Percentiles rank a stretch among this genome's conserved stretches.
phyloP scores from a whole-genome alignment of 2,888 invertebrate species.

The Lasius fuliginosus region DNA sequence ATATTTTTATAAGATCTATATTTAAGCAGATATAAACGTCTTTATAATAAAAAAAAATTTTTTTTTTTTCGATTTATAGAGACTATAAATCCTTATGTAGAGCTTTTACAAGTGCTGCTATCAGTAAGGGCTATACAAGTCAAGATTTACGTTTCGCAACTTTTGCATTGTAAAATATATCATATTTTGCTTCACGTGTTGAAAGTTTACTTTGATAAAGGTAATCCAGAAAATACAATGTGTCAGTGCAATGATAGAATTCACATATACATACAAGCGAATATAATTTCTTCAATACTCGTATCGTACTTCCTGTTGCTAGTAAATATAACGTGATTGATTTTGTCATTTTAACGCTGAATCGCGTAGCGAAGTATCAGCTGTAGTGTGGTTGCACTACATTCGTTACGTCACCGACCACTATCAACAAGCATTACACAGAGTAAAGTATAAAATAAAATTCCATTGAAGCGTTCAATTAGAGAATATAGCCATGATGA shows the following conservation, averaged over 20 bases:
- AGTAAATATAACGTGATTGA: conserved; percentile 40
- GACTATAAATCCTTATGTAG: background rate
- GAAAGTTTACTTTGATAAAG: conserved; percentile 1
- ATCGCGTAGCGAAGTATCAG: background rate
- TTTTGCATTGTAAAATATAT: conserved; percentile 30
- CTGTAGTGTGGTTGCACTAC: background rate
- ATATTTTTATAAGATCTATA: conserved; percentile 15
- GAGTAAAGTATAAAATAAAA: conserved; percentile 8
- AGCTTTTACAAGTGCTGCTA: background rate
- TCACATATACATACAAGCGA: conserved; percentile 30
- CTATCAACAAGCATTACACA: conserved; percentile 11
- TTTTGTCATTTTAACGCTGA: conserved; percentile 16
- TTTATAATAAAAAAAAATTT: background rate
- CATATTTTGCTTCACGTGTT: background rate
- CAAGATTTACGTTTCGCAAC: background rate
- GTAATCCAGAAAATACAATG: background rate
- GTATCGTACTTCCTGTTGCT: background rate
- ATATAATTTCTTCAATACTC: conserved; percentile 26
- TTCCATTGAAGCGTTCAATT: background rate
- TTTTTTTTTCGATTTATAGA: background rate
- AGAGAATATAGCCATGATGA: conserved; percentile 25
- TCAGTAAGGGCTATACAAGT: background rate
- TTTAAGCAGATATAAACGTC: conserved; percentile 3
- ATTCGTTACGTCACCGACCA: background rate
- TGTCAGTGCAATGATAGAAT: conserved; percentile 26